Conservation (phyloP, 2,797 vertebrate genomes). For the Diceros bicornis region DNA sequence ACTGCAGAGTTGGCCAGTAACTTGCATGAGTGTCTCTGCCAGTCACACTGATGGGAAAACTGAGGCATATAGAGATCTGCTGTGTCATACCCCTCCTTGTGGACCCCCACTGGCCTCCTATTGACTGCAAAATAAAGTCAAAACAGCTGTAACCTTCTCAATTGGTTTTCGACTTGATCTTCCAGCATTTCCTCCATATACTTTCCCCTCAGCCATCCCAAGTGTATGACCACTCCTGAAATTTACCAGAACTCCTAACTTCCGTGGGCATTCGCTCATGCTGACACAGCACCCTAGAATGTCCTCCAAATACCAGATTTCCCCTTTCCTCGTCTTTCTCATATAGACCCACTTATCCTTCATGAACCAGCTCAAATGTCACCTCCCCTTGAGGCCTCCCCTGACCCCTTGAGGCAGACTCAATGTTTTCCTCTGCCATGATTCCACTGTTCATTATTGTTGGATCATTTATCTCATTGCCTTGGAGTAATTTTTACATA, state of each 20-base stretch:
- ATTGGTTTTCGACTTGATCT: not conserved
- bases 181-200: not conserved
- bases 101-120: not conserved
- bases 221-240: not conserved
- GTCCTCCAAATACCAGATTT: not conserved
- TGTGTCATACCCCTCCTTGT: too few relatives aligned
- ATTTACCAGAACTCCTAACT: not conserved
- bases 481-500: not conserved
- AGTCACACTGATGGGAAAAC: not conserved
- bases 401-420: too few relatives aligned
- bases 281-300: not conserved
- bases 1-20: not conserved
- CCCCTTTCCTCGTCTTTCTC: not conserved
- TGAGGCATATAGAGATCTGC: not conserved
- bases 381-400: not conserved
- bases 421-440: too few relatives aligned
- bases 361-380: not conserved
- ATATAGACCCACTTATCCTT: not conserved
- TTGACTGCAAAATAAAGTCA: not conserved
- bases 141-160: not conserved
- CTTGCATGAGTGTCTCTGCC: not conserved
- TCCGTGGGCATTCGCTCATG: not conserved
- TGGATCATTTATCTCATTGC: not conserved
- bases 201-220: not conserved
- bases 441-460: not conserved